Percentiles rank a stretch among this genome's conserved stretches.
Evolutionary conservation across 1,140 invertebrate species (phyloP).

Genomic region (Melanaphis sacchari): DNA sequence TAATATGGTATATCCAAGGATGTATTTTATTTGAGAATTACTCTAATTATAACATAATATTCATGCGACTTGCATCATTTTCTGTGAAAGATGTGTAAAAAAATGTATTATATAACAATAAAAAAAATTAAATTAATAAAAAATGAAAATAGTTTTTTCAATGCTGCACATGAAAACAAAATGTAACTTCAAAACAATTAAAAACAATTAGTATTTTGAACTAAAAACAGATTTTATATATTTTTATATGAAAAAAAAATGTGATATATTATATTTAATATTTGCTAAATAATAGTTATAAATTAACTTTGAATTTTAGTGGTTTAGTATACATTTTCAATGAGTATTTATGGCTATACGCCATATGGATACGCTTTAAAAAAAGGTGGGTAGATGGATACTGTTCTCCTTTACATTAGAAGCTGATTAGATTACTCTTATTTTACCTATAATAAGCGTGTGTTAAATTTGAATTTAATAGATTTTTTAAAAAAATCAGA

Average conservation of each 20-base stretch:
- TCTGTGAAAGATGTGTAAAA: neutral
- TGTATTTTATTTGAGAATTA: neutral
- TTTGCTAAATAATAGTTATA: neutral
- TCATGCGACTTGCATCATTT: neutral
- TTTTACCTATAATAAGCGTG: too few species aligned
- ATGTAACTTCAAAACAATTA: neutral
- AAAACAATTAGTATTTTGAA: too few species aligned
- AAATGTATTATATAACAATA: neutral
- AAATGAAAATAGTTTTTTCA: neutral
- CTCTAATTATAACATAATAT: constrained; percentile 2
- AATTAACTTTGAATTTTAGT: neutral
- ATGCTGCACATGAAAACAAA: neutral
- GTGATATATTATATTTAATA: neutral
- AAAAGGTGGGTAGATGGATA: too few species aligned
- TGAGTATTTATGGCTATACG: too few species aligned
- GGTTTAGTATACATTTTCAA: too few species aligned
- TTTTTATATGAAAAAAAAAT: neutral
- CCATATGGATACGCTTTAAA: too few species aligned
- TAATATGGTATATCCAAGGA: constrained; percentile 38
- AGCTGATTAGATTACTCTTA: too few species aligned
- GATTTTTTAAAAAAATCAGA: too few species aligned
- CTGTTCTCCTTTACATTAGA: too few species aligned
- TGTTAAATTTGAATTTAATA: too few species aligned
- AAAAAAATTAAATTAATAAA: neutral
- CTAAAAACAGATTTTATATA: too few species aligned